phyloP scores from a whole-genome alignment of 37 sponge, comb jelly and placozoan species.

The Spongilla lacustris region DNA sequence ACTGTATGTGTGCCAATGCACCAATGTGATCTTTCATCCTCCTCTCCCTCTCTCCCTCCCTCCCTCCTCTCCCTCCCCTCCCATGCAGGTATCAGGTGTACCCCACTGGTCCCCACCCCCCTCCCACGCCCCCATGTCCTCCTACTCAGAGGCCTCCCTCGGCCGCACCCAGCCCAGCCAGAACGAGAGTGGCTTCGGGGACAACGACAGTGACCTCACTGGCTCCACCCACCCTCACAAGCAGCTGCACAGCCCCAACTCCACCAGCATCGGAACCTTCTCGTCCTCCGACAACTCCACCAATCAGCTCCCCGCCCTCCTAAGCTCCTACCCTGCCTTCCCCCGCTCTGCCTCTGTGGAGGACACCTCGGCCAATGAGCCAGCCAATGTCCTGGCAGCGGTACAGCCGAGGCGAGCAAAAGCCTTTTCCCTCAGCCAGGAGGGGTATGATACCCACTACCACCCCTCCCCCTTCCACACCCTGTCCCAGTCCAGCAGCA shows the following conservation, averaged over 20 bases:
- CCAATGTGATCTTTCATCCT: not conserved
- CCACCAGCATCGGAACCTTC: conserved; percentile 2
- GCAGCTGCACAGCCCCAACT: conserved; percentile 19
- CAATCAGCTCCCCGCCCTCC: not conserved
- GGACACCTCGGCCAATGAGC: conserved; percentile 35
- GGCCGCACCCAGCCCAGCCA: conserved; percentile 10
- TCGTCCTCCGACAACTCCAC: not conserved
- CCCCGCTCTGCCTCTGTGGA: conserved; percentile 59
- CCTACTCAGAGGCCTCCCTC: too few species aligned
- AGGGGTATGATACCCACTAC: conserved; percentile 5
- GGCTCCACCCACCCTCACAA: conserved; percentile 23
- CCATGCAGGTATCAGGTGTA: not conserved
- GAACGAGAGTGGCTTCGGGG: conserved; percentile 48
- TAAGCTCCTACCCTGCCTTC: conserved; percentile 7
- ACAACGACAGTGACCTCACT: conserved; percentile 39
- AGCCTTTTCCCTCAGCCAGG: conserved; percentile 26
- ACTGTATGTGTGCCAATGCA: too few species aligned
- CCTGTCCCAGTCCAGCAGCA: conserved; percentile 12
- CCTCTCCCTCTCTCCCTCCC: not conserved
- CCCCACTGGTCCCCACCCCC: not conserved
- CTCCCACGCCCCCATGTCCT: not conserved
- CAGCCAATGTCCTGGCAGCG: conserved; percentile 19
- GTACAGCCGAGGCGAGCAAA: not conserved
- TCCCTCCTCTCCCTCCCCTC: not conserved
- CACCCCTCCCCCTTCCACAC: conserved; percentile 2